Percentiles rank a stretch among this genome's conserved stretches.
These are phyloP conservation scores for Leptosomus discolor DNA, from an alignment of 2,113 vertebrate genomes.

Conservation along the genomic window DNA sequence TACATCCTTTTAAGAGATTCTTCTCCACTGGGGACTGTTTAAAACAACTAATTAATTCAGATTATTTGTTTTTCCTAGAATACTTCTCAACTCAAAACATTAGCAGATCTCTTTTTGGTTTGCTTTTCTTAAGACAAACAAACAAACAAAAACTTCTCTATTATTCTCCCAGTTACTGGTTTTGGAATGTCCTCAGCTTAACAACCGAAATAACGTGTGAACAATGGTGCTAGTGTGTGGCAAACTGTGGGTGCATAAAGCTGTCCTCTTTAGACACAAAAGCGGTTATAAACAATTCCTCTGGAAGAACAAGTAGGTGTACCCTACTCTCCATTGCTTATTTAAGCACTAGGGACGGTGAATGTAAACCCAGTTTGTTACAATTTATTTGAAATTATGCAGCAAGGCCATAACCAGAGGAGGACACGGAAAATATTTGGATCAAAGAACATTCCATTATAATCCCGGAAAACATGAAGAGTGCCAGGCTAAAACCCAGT, in stretches of 20 bases:
- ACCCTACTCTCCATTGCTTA: too few relatives aligned
- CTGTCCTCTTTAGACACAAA: neutral
- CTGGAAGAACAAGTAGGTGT: neutral
- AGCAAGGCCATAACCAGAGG: neutral
- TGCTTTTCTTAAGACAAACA: neutral
- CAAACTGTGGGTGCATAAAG: neutral
- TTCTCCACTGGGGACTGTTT: accelerated
- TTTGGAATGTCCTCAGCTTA: neutral
- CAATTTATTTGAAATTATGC: neutral
- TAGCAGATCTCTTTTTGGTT: neutral
- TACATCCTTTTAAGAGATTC: neutral
- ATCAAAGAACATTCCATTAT: neutral
- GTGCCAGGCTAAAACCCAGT: neutral
- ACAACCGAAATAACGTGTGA: neutral
- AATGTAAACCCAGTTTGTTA: neutral
- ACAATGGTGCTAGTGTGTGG: neutral
- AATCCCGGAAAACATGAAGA: neutral
- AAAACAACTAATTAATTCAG: neutral
- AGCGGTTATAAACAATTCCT: neutral
- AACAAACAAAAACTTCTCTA: neutral
- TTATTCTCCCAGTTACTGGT: neutral
- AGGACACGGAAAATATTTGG: neutral
- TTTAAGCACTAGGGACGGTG: neutral
- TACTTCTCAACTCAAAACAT: neutral
- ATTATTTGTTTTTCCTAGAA: neutral